Evolutionary conservation across 2,888 invertebrate species (phyloP).

Genomic region (Acanthosepion pharaonis): DNA sequence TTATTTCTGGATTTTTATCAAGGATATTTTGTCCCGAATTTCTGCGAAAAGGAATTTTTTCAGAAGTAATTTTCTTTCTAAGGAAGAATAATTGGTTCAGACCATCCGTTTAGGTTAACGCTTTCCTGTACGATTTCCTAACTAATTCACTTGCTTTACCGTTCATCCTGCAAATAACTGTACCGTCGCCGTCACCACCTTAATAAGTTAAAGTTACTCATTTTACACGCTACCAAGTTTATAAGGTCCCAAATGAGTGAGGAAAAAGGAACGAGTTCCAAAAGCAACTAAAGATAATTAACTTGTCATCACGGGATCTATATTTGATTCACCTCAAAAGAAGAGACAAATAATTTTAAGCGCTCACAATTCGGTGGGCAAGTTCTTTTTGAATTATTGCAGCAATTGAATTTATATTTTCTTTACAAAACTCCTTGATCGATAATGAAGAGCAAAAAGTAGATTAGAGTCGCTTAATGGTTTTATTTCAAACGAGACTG

Average conservation of each 20-base stretch:
- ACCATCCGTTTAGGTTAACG: neutral
- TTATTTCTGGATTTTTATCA: too few species aligned
- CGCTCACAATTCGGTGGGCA: neutral
- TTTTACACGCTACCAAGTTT: too few species aligned
- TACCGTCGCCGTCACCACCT: neutral
- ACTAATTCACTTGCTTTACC: neutral
- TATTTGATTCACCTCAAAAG: too few species aligned
- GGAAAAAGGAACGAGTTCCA: too few species aligned
- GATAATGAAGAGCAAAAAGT: neutral
- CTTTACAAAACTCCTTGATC: neutral
- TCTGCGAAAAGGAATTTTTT: neutral
- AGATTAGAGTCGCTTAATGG: neutral
- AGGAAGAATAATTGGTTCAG: neutral
- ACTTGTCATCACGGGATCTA: too few species aligned
- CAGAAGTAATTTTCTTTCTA: neutral
- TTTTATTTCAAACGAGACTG: slow-evolving; percentile 5
- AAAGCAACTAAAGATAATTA: too few species aligned
- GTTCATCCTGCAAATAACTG: neutral
- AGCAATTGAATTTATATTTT: neutral
- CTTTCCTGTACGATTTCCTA: neutral
- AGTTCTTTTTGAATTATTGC: neutral
- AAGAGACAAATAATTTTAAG: too few species aligned
- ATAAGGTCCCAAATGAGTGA: too few species aligned
- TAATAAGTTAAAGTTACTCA: too few species aligned
- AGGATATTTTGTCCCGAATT: too few species aligned